phyloP scores from a whole-genome alignment of 2,113 vertebrate genomes.

The Coturnix japonica region DNA sequence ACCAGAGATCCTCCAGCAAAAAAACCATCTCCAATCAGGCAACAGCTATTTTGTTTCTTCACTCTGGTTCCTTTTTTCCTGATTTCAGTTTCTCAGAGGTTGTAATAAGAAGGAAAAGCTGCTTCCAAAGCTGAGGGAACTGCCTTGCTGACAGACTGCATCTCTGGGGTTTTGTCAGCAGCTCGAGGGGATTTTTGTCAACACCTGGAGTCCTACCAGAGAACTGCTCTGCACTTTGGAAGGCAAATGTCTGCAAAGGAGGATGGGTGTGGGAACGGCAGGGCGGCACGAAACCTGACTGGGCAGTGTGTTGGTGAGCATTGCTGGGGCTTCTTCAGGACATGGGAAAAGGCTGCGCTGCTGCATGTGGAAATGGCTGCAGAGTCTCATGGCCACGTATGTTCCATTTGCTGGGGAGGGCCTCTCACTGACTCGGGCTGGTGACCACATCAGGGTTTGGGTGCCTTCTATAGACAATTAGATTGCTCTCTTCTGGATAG shows the following conservation, averaged over 20 bases:
- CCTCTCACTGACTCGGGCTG: neutral
- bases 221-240: neutral
- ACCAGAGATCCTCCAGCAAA: slow-evolving; percentile 17
- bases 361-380: neutral
- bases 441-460: rapidly evolving
- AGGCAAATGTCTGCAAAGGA: neutral
- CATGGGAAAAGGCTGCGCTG: neutral
- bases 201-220: neutral
- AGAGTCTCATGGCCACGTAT: rapidly evolving
- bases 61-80: neutral
- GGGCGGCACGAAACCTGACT: neutral
- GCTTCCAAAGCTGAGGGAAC: neutral
- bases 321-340: neutral
- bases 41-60: neutral
- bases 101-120: neutral
- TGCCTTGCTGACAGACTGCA: neutral
- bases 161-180: slow-evolving; percentile 21
- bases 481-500: neutral
- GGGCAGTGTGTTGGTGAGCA: neutral
- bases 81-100: neutral
- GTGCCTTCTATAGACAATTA: too few species aligned
- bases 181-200: slow-evolving; percentile 17
- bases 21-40: neutral
- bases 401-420: neutral
- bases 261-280: neutral